Evolutionary conservation across 2,888 invertebrate genomes (phyloP).

Genomic region (Brachyptera putata): DNA sequence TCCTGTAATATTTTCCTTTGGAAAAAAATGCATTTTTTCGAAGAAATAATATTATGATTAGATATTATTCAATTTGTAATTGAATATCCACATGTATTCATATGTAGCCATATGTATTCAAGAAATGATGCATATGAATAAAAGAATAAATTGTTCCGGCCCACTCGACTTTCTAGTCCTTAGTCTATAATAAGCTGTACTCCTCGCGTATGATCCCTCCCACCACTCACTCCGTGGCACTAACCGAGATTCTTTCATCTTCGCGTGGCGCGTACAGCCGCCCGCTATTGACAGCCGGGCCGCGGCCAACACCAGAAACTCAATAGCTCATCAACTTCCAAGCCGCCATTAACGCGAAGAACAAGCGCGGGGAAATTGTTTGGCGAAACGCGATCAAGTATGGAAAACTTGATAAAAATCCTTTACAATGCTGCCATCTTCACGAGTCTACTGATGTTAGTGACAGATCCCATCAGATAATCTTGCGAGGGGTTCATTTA

Average conservation of each 20-base stretch:
- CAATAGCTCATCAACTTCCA: conserved; percentile 18
- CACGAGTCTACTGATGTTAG: neutral
- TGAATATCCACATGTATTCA: too few species aligned
- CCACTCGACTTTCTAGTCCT: too few species aligned
- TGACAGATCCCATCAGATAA: conserved; percentile 20
- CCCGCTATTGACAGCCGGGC: conserved; percentile 18
- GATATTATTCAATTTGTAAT: too few species aligned
- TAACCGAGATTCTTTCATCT: conserved; percentile 9
- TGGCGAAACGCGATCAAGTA: conserved; percentile 9
- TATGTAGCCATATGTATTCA: too few species aligned
- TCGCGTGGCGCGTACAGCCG: neutral
- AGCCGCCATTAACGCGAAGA: conserved; percentile 6
- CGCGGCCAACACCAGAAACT: conserved; percentile 17
- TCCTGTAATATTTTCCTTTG: too few species aligned
- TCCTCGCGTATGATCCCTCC: too few species aligned
- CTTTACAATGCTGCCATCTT: conserved; percentile 17
- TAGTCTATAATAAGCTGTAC: too few species aligned
- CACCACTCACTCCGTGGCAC: too few species aligned
- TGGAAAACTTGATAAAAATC: conserved; percentile 21
- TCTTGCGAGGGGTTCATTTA: conserved; percentile 12
- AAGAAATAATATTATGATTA: too few species aligned
- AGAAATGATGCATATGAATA: too few species aligned
- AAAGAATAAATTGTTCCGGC: too few species aligned
- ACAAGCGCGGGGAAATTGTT: conserved; percentile 15
- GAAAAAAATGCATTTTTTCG: too few species aligned